Evolutionary conservation across 2,113 vertebrate genomes (phyloP).

Genomic region (Pleuronectes platessa): DNA sequence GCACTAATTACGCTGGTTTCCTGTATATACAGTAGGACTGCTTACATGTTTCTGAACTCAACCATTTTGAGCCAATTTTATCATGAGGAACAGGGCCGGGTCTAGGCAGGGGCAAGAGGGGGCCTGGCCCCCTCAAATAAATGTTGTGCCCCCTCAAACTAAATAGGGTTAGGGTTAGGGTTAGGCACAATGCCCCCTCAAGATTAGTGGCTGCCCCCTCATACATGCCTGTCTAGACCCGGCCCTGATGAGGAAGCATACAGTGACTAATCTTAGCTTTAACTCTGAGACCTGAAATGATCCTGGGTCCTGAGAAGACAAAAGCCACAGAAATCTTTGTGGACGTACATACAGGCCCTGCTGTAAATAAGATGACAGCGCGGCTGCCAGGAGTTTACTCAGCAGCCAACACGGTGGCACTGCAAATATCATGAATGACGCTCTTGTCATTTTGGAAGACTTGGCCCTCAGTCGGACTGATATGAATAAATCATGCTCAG

Average conservation of each 20-base stretch:
- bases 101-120: too few species aligned
- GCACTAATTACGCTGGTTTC: too few species aligned
- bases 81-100: neutral
- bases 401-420: constrained; percentile 52
- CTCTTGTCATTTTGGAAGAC: constrained; percentile 59
- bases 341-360: constrained; percentile 17
- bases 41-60: neutral
- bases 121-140: too few species aligned
- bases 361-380: constrained; percentile 53
- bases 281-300: constrained; percentile 6
- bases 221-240: too few species aligned
- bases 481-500: constrained; percentile 61
- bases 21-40: neutral
- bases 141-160: too few species aligned
- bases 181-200: too few species aligned
- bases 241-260: neutral
- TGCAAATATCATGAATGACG: constrained; percentile 67
- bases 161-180: too few species aligned
- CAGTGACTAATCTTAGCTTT: neutral
- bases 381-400: constrained; percentile 54
- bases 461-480: constrained; percentile 52
- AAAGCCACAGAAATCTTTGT: constrained; percentile 38
- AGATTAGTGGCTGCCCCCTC: too few species aligned
- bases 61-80: neutral
- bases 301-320: constrained; percentile 29